A percentile compares a stretch with the other conserved stretches of the same genome.
Conservation (phyloP, 2,797 vertebrate genomes). For the Menidia menidia region DNA sequence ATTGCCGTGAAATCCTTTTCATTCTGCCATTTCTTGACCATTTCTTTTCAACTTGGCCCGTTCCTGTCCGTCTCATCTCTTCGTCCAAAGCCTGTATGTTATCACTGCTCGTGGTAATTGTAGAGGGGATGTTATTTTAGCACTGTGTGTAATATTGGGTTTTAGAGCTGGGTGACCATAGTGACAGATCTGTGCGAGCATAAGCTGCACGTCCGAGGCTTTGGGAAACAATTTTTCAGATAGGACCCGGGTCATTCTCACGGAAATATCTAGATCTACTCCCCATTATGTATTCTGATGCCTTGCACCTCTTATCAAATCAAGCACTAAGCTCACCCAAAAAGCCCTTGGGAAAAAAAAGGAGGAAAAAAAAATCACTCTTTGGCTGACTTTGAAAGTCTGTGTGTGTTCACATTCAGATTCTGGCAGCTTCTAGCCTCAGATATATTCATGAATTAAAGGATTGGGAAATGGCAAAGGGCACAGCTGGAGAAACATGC, state of each 20-base stretch:
- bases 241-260: conserved; percentile 49
- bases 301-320: conserved; percentile 44
- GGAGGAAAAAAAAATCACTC: conserved; percentile 16
- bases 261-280: conserved; percentile 49
- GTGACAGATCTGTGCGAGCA: conserved; percentile 44
- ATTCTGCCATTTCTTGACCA: conserved; percentile 57
- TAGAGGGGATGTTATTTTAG: conserved; percentile 59
- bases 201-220: conserved; percentile 54
- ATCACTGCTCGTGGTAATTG: conserved; percentile 63
- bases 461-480: conserved; percentile 38
- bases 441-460: conserved; percentile 50
- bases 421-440: conserved; percentile 36
- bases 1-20: conserved; percentile 63
- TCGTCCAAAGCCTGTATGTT: conserved; percentile 48
- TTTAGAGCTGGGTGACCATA: conserved; percentile 43
- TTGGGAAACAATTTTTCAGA: conserved; percentile 33
- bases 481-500: conserved; percentile 36
- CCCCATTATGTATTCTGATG: conserved; percentile 37
- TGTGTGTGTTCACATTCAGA: conserved; percentile 4
- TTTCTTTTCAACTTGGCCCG: conserved; percentile 30
- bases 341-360: conserved; percentile 27
- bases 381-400: conserved; percentile 40
- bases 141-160: conserved; percentile 49
- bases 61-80: conserved; percentile 62
- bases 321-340: conserved; percentile 27